A percentile compares a stretch with the other conserved stretches of the same genome.
phyloP scores from a whole-genome alignment of 2,797 vertebrate genomes.

The Rhinophrynus dorsalis region DNA sequence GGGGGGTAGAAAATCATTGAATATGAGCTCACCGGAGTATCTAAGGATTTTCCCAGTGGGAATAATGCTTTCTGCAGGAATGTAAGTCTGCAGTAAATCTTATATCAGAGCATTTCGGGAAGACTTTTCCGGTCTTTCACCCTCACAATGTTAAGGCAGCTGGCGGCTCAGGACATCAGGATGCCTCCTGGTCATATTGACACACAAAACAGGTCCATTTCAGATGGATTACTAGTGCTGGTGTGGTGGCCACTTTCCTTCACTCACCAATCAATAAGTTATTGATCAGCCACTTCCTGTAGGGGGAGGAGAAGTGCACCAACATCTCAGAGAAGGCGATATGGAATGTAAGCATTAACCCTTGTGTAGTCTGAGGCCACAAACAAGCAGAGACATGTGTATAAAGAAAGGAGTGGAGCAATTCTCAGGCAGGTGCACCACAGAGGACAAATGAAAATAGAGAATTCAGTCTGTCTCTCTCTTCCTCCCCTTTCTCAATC shows the following conservation, averaged over 20 bases:
- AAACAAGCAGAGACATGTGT: too few species aligned
- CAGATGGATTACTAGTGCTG: slow-evolving; percentile 18
- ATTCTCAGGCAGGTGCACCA: too few species aligned
- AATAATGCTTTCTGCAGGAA: slow-evolving; percentile 27
- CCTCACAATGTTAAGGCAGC: not conserved
- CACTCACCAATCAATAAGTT: slow-evolving; percentile 16
- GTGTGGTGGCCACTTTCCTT: not conserved
- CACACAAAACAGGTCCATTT: slow-evolving; percentile 14
- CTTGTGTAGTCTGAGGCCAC: not conserved
- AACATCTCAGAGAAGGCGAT: not conserved
- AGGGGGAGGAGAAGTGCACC: not conserved
- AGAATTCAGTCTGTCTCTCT: too few species aligned
- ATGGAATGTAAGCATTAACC: slow-evolving; percentile 6
- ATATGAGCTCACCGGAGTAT: not conserved
- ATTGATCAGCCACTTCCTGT: slow-evolving; percentile 29
- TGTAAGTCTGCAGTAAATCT: not conserved
- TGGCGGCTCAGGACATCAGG: not conserved
- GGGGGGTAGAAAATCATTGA: not conserved
- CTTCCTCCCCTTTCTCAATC: too few species aligned
- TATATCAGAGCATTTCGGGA: not conserved
- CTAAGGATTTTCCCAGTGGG: slow-evolving; percentile 17
- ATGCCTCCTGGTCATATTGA: not conserved
- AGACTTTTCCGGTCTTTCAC: not conserved
- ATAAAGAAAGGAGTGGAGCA: too few species aligned
- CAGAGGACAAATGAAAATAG: too few species aligned